A percentile compares a stretch with the other conserved stretches of the same genome.
These are phyloP conservation scores for Gadopsis bispinosus DNA, from an alignment of 2,797 vertebrate genomes.

Conservation along the genomic window DNA sequence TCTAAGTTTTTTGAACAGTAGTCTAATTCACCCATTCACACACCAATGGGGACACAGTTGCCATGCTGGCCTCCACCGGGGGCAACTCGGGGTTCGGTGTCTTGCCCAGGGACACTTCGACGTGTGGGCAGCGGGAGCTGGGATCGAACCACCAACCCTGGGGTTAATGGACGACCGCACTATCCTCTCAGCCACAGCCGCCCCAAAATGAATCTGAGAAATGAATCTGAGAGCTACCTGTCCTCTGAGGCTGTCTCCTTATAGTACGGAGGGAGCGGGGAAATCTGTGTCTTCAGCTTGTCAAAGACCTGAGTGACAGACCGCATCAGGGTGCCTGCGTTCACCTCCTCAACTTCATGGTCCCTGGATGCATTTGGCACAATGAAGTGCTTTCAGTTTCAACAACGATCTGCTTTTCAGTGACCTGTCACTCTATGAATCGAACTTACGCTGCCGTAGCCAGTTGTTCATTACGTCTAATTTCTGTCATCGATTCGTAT, in stretches of 20 bases:
- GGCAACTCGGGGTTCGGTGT: no score
- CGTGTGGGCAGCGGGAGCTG: no score
- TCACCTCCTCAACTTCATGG: slow-evolving; percentile 17
- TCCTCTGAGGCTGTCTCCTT: slow-evolving; percentile 30
- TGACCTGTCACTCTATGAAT: background rate
- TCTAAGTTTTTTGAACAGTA: no score
- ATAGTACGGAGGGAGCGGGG: background rate
- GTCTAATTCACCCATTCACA: no score
- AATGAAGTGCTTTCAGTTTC: background rate
- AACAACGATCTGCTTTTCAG: background rate
- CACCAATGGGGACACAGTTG: no score
- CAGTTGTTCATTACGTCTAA: fast-evolving
- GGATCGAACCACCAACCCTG: no score
- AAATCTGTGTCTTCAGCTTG: slow-evolving; percentile 66
- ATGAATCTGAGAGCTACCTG: slow-evolving; percentile 51
- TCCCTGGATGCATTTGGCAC: slow-evolving; percentile 43
- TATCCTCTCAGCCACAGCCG: no score
- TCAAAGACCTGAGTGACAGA: slow-evolving; percentile 45
- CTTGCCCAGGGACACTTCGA: no score
- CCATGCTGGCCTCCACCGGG: no score
- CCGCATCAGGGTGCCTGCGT: slow-evolving; percentile 50
- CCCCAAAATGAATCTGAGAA: no score
- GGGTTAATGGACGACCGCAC: no score
- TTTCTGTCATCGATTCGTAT: slow-evolving; percentile 46
- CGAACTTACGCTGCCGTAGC: slow-evolving; percentile 52